A percentile compares a stretch with the other conserved stretches of the same genome.
phyloP scores from a whole-genome alignment of 2,113 vertebrate genomes.

The Perccottus glenii region DNA sequence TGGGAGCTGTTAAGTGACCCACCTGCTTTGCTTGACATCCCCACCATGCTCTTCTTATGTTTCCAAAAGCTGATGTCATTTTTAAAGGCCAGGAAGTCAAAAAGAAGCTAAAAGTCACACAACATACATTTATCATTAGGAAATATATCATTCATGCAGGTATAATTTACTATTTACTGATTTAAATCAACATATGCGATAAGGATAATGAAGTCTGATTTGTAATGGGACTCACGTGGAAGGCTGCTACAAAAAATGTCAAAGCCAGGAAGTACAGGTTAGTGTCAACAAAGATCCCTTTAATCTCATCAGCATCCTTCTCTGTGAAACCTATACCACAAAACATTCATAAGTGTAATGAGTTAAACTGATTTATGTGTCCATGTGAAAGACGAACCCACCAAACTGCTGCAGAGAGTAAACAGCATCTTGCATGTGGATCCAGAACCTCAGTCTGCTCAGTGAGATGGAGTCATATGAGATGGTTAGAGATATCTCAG shows the following conservation, averaged over 20 bases:
- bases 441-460: constrained; percentile 95
- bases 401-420: constrained; percentile 95
- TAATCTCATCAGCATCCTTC: constrained; percentile 97
- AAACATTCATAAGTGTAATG: neutral
- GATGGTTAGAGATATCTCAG: constrained; percentile 90
- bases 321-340: constrained; percentile 90
- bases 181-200: neutral
- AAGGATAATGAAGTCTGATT: neutral
- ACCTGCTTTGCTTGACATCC: constrained; percentile 99
- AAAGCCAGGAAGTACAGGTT: constrained; percentile 95
- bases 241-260: constrained; percentile 96
- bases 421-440: constrained; percentile 98
- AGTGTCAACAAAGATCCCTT: constrained; percentile 98
- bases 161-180: neutral
- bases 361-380: neutral
- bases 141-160: no score
- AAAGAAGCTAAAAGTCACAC: constrained; percentile 85
- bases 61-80: constrained; percentile 99
- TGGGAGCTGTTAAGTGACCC: neutral
- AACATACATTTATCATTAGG: neutral
- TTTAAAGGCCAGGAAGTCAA: constrained; percentile 98
- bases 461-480: constrained; percentile 94
- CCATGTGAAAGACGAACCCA: constrained; percentile 53
- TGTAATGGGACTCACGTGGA: constrained; percentile 85
- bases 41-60: constrained; percentile 96